Conservation (phyloP, 2,888 invertebrate genomes). For the Stomorhina lunata region DNA sequence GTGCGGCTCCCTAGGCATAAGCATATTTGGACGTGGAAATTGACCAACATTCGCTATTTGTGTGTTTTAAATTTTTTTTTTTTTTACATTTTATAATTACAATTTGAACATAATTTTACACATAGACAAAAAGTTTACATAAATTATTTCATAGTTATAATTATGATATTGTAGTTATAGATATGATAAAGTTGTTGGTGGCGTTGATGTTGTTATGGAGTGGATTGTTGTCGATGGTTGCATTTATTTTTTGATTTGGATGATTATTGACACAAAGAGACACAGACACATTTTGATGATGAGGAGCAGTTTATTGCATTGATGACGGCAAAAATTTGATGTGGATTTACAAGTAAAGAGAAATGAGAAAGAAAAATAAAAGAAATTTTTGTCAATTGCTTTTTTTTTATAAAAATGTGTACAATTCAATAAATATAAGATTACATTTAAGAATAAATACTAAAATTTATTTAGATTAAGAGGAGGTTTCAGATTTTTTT, state of each 20-base stretch:
- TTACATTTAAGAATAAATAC: conserved; percentile 51
- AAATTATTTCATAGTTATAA: not conserved
- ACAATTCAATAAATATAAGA: conserved; percentile 1
- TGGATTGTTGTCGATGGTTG: not conserved
- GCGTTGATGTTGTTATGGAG: not conserved
- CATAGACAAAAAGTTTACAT: not conserved
- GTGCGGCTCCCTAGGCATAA: conserved; percentile 80
- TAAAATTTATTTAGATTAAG: too few species aligned
- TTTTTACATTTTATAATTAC: not conserved
- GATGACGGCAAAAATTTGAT: conserved; percentile 6
- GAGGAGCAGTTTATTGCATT: not conserved
- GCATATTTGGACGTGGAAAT: conserved; percentile 81
- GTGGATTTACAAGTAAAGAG: conserved; percentile 4
- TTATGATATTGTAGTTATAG: not conserved
- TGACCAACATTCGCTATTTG: conserved; percentile 79
- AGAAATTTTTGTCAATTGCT: not conserved
- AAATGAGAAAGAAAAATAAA: conserved; percentile 15
- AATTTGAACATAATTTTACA: conserved; percentile 7
- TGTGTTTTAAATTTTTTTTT: conserved; percentile 2
- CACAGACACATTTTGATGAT: conserved; percentile 3
- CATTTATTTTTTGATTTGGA: conserved; percentile 6
- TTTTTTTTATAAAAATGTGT: not conserved
- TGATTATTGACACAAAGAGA: conserved; percentile 12
- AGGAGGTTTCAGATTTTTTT: not conserved
- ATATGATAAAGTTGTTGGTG: conserved; percentile 8